These are phyloP conservation scores for Rallus limicola DNA, from an alignment of 2,113 vertebrate genomes.

Conservation along the genomic window DNA sequence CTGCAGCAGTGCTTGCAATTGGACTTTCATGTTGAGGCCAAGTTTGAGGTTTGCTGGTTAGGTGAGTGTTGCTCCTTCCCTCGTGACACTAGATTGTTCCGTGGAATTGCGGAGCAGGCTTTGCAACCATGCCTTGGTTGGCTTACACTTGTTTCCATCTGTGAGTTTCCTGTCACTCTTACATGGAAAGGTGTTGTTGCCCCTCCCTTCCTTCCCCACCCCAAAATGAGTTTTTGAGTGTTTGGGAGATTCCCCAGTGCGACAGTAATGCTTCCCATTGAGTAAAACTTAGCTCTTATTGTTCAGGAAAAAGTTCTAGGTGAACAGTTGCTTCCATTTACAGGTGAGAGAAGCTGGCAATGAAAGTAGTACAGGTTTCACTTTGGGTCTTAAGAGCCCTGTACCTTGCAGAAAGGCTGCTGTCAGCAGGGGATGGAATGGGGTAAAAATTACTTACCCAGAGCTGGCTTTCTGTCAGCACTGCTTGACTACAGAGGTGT, in stretches of 20 bases:
- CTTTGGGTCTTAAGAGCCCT: background rate
- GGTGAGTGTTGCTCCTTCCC: background rate
- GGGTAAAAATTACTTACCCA: background rate
- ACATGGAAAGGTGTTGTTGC: background rate
- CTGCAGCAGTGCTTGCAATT: background rate
- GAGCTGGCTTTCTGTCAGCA: background rate
- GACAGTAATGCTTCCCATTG: background rate
- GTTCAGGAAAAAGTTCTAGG: background rate
- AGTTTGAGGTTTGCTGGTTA: background rate
- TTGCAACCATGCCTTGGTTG: background rate
- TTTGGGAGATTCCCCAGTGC: background rate
- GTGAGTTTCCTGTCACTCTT: background rate
- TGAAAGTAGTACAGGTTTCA: background rate
- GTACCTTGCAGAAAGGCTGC: background rate
- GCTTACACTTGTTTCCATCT: background rate
- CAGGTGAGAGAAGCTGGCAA: background rate
- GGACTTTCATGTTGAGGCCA: background rate
- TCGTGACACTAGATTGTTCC: background rate
- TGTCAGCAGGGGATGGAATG: background rate
- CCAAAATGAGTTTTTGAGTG: background rate
- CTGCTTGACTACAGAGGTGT: background rate
- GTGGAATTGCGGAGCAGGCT: background rate
- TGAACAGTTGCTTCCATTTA: background rate
- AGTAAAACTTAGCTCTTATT: background rate
- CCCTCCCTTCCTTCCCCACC: background rate